These are phyloP conservation scores for Neolamprologus cancellatus DNA, from an alignment of 2,113 vertebrate genomes.

Conservation along the genomic window DNA sequence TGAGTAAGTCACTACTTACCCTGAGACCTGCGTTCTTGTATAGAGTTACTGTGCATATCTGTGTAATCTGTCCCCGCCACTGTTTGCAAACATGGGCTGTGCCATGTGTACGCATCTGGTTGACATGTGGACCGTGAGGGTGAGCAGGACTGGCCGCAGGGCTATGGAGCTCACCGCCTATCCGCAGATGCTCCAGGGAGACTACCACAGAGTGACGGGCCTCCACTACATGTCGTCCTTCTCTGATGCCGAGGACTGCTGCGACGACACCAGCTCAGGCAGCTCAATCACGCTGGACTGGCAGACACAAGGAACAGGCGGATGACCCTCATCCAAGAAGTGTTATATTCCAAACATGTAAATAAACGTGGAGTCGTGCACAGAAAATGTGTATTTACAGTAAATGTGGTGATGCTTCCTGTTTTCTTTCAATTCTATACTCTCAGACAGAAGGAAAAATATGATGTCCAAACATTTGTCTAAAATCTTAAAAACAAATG, in stretches of 20 bases:
- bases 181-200: constrained; percentile 31
- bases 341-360: neutral
- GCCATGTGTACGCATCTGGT: constrained; percentile 65
- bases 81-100: constrained; percentile 43
- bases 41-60: neutral
- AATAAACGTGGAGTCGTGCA: neutral
- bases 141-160: constrained; percentile 9
- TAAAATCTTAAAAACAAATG: neutral
- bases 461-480: neutral
- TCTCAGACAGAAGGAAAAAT: neutral
- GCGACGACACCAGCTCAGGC: constrained; percentile 49
- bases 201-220: constrained; percentile 56
- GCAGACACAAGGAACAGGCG: constrained; percentile 31
- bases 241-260: constrained; percentile 58
- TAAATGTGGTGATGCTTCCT: neutral
- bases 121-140: constrained; percentile 58
- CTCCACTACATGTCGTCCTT: constrained; percentile 65
- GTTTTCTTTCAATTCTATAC: neutral
- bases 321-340: neutral
- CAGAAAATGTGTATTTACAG: neutral
- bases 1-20: neutral
- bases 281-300: constrained; percentile 55
- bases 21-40: neutral
- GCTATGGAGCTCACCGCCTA: constrained; percentile 56
- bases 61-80: neutral